Evolutionary conservation across 2,797 vertebrate genomes (phyloP), one percentile per base, ranked within the genome.

Genomic region (Argyrosomus regius): DNA sequence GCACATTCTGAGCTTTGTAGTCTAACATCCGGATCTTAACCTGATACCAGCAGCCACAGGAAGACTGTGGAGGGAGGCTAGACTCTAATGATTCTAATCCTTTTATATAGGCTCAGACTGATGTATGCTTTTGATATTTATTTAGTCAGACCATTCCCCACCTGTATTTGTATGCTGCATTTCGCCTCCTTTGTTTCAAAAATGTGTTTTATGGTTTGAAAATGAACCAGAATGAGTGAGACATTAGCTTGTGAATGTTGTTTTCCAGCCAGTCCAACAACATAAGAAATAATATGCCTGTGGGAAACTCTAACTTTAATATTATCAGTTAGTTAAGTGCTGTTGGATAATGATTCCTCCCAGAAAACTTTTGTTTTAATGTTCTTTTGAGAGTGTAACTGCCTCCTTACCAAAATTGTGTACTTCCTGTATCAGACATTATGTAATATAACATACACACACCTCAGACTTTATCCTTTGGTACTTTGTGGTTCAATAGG

Each of bases 1-100:
- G 56, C 28, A 49, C 68, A 71, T 49, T 13, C 56, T 50, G 20
- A 50, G 57, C 20, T 41, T 20, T 53, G 35, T 22, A 71, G 46
- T 72, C 48, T 5, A 6, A 28, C 31, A 50, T 53, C 2, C 12
- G n/a, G 13, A 12, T n/a, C 3, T 22, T 41, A 53, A 59, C n/a
- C 3, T 10, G 14, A 41, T 1, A 48, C 24, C 20, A 69, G 24
- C 5, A 28, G 4, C 24, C 39, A 48, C 43, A 31, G 53, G 53
- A 24, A 26, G n/a, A 53, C 22, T 20, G 64, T 39, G 11, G 16
- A 20, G 7, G 10, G 22, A 67, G 22, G 9, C 17, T 5, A n/a
- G 13, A 22, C 28, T 22, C 3, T 26, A 54, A 53, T 26, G 50
- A 69, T 41, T 24, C 41, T 16, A 43, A 52, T n/a, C 1, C 14